Percentiles rank a stretch among this genome's conserved stretches.
Evolutionary conservation across 2,888 invertebrate species (phyloP).

Genomic region (Coelinius sp.): DNA sequence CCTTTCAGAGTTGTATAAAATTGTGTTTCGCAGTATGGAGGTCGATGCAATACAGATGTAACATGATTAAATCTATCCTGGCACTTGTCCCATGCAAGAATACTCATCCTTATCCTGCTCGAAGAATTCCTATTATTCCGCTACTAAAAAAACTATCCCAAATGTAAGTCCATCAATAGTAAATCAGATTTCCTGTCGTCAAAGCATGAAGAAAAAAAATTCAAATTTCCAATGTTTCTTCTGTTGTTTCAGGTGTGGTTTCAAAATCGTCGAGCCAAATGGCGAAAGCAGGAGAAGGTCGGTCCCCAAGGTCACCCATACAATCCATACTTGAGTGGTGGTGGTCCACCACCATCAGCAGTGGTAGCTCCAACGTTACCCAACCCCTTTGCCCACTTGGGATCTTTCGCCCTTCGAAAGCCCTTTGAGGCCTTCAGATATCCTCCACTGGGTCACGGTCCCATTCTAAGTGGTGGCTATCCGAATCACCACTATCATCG

Average conservation of each 20-base stretch:
- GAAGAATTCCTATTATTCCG: not conserved
- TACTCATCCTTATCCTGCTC: not conserved
- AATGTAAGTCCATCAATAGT: not conserved
- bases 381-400: slow-evolving; percentile 85
- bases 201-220: too few species aligned
- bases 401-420: slow-evolving; percentile 76
- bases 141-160: not conserved
- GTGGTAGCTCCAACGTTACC: slow-evolving; percentile 79
- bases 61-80: not conserved
- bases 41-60: not conserved
- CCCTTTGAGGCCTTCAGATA: slow-evolving; percentile 81
- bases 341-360: slow-evolving; percentile 77
- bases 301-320: slow-evolving; percentile 93
- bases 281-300: slow-evolving; percentile 94
- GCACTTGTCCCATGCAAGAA: too few species aligned
- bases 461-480: slow-evolving; percentile 75
- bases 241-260: slow-evolving; percentile 87
- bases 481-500: slow-evolving; percentile 75
- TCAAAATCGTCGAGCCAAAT: slow-evolving; percentile 92
- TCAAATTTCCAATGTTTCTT: not conserved
- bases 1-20: slow-evolving; percentile 15
- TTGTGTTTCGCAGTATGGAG: not conserved
- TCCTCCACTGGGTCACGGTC: slow-evolving; percentile 73
- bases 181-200: too few species aligned
- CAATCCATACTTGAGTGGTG: slow-evolving; percentile 84